Evolutionary conservation across 2,888 invertebrate species (phyloP), one percentile per base, ranked within the genome.

Genomic region (Lypha dubia): DNA sequence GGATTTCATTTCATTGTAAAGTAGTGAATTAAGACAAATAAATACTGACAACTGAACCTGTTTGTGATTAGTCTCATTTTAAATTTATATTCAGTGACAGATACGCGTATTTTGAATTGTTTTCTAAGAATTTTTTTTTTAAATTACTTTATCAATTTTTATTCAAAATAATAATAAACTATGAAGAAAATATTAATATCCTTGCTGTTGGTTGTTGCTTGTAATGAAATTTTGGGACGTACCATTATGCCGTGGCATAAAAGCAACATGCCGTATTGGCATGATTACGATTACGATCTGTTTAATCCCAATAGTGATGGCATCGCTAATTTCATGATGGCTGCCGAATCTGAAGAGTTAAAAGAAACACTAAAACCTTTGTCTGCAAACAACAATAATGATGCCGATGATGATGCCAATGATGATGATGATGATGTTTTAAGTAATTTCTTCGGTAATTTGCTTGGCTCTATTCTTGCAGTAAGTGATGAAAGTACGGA

Each of bases 51-150:
- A 58, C 68, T 41, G 20, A 22, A 41, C 32, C 44, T 20, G 15
- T 24, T 7, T 38, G 28, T n/a, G 46, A 73, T 71, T 73, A 79
- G 79, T 79, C 58, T 79, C 28, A 58, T 35, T 79, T 79, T 32
- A 9, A 49, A 67, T 58, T 65, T 65, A 15, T 38, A 79, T 79
- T 58, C 13, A 58, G 51, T 58, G 46, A 6, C 20, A 32, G 62
- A 62, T 60, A 67, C 68, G 7, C 49, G 38, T n/a, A 28, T 1
- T 51, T 17, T 9, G 32, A 70, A n/a, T 15, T 3, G 6, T 38
- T 49, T 17, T 3, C 11, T 11, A 24, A 65, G 0, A 32, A 44
- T 56, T 71, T 35, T 38, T 24, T 38, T 44, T 56, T 46, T 0
- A 41, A 62, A 22, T 51, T 51, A 49, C 17, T 22, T 1, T 6